Conservation (phyloP, 2,113 vertebrate species). For the Esox niger region DNA sequence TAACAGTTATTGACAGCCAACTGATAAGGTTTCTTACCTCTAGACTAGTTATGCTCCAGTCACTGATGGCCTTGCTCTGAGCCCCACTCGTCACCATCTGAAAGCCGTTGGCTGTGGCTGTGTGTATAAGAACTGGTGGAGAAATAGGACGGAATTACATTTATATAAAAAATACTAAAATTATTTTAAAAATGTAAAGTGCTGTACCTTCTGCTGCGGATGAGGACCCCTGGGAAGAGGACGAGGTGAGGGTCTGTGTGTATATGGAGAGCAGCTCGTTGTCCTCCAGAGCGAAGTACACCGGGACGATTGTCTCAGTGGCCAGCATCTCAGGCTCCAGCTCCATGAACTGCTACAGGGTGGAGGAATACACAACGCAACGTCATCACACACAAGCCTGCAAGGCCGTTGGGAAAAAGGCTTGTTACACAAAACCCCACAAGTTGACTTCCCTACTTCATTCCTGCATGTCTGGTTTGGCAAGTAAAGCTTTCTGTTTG, state of each 20-base stretch:
- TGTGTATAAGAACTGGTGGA: slow-evolving; percentile 86
- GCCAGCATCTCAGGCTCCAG: slow-evolving; percentile 95
- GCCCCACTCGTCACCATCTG: slow-evolving; percentile 98
- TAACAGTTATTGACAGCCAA: too few relatives aligned
- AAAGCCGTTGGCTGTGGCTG: slow-evolving; percentile 95
- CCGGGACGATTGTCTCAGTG: slow-evolving; percentile 92
- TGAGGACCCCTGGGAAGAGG: slow-evolving; percentile 84
- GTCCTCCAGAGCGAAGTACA: slow-evolving; percentile 96
- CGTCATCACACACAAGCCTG: neutral
- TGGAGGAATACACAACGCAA: neutral
- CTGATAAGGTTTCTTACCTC: slow-evolving; percentile 82
- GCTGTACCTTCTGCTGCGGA: slow-evolving; percentile 91
- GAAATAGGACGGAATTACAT: neutral
- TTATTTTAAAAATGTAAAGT: neutral
- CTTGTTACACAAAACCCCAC: too few relatives aligned
- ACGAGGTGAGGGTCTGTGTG: slow-evolving; percentile 88
- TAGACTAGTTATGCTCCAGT: slow-evolving; percentile 96
- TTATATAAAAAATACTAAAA: neutral
- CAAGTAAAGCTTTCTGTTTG: slow-evolving; percentile 9
- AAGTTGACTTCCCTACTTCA: neutral
- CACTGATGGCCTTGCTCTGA: slow-evolving; percentile 93
- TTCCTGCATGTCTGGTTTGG: neutral
- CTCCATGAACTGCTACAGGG: slow-evolving; percentile 93
- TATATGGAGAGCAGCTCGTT: slow-evolving; percentile 94
- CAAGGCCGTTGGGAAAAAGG: neutral